A percentile compares a stretch with the other conserved stretches of the same genome.
Evolutionary conservation across 2,797 vertebrate genomes (phyloP).

Genomic region (Gila robusta): DNA sequence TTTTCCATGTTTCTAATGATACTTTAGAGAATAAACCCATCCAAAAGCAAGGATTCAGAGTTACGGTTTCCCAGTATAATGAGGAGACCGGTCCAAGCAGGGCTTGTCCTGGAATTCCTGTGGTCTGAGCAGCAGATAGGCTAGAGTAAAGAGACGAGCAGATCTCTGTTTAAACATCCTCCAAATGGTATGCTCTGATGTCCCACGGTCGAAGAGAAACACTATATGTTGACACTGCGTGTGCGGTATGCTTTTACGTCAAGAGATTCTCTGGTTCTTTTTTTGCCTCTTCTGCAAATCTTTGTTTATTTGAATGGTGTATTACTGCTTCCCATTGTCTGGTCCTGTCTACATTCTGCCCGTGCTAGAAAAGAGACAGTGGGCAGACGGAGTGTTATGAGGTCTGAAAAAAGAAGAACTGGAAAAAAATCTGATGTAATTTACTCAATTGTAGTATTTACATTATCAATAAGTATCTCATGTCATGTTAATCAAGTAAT

Average conservation of each 20-base stretch:
- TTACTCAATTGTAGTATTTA: neutral
- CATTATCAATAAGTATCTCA: neutral
- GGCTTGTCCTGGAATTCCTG: slow-evolving; percentile 54
- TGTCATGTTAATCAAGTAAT: slow-evolving; percentile 7
- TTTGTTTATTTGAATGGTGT: slow-evolving; percentile 64
- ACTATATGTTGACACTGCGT: slow-evolving; percentile 68
- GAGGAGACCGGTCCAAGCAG: slow-evolving; percentile 32
- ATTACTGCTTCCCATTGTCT: slow-evolving; percentile 66
- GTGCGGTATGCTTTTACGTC: slow-evolving; percentile 67
- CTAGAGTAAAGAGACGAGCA: slow-evolving; percentile 53
- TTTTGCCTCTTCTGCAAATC: slow-evolving; percentile 43
- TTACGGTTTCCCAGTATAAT: slow-evolving; percentile 20
- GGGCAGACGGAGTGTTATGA: slow-evolving; percentile 47
- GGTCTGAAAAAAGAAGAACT: slow-evolving; percentile 43
- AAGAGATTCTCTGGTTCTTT: slow-evolving; percentile 61
- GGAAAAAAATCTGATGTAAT: slow-evolving; percentile 7
- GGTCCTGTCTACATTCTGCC: slow-evolving; percentile 60
- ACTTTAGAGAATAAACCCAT: slow-evolving; percentile 25
- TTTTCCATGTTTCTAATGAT: slow-evolving; percentile 22
- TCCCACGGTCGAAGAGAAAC: slow-evolving; percentile 62
- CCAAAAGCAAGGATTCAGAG: slow-evolving; percentile 29
- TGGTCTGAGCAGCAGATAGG: slow-evolving; percentile 53
- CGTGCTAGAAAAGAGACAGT: slow-evolving; percentile 37
- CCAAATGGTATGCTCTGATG: slow-evolving; percentile 51
- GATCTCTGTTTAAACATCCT: slow-evolving; percentile 65